phyloP scores from a whole-genome alignment of 2,113 vertebrate genomes.

The Saguinus midas region DNA sequence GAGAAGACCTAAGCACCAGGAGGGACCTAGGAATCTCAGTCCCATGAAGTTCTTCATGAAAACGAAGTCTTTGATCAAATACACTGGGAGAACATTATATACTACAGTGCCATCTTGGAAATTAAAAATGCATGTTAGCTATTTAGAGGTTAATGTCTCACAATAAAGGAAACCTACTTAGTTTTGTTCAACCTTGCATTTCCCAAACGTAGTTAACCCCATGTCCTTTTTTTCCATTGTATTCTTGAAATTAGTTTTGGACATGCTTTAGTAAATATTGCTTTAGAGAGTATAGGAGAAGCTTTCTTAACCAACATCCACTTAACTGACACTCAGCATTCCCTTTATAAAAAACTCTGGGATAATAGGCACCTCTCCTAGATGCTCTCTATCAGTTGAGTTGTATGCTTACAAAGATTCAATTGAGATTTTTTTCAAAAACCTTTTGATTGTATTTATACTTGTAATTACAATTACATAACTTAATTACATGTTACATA shows the following conservation, averaged over 20 bases:
- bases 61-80: background rate
- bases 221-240: background rate
- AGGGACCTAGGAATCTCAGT: background rate
- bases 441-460: slow-evolving; percentile 51
- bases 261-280: background rate
- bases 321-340: background rate
- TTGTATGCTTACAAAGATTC: slow-evolving; percentile 54
- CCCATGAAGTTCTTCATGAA: background rate
- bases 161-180: background rate
- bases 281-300: background rate
- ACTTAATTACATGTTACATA: slow-evolving; percentile 68
- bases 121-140: background rate
- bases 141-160: background rate
- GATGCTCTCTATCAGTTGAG: background rate
- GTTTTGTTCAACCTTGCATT: background rate
- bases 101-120: background rate
- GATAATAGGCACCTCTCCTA: background rate
- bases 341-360: background rate
- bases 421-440: slow-evolving; percentile 38
- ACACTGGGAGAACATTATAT: background rate
- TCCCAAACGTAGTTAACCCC: background rate
- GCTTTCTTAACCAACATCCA: background rate
- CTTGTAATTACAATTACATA: slow-evolving; percentile 56
- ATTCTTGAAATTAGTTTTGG: slow-evolving; percentile 30
- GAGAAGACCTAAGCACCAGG: background rate